Evolutionary conservation across 2,797 vertebrate species (phyloP).

Genomic region (Phalanger gymnotis): DNA sequence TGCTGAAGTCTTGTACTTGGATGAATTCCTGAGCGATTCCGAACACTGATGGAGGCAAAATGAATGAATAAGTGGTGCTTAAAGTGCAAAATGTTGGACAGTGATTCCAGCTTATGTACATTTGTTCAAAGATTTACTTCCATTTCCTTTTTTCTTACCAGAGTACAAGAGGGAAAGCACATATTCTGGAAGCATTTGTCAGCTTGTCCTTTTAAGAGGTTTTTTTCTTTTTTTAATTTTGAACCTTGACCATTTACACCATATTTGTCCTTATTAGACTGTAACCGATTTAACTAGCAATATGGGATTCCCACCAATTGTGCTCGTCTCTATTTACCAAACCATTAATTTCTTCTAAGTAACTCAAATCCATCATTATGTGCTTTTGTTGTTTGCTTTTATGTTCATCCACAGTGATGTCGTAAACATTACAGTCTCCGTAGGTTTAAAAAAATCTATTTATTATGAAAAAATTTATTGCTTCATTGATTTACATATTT

Average conservation of each 20-base stretch:
- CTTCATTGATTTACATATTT: constrained; percentile 80
- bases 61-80: constrained; percentile 1
- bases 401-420: constrained; percentile 66
- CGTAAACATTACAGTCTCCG: constrained; percentile 68
- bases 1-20: neutral
- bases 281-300: constrained; percentile 40
- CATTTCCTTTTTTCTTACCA: constrained; percentile 19
- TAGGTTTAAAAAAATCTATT: constrained; percentile 74
- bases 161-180: neutral
- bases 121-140: constrained; percentile 30
- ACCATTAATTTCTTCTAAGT: constrained; percentile 60
- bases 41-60: constrained; percentile 35
- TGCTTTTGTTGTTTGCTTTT: constrained; percentile 68
- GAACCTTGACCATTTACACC: constrained; percentile 13
- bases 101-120: constrained; percentile 27
- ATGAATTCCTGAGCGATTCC: neutral
- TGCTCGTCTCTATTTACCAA: constrained; percentile 46
- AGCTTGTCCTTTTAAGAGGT: neutral
- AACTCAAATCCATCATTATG: constrained; percentile 38
- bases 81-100: neutral
- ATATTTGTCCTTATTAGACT: constrained; percentile 38
- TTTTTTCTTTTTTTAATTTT: constrained; percentile 18
- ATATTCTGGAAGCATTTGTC: neutral
- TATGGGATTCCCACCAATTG: constrained; percentile 39
- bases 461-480: constrained; percentile 80